A percentile compares a stretch with the other conserved stretches of the same genome.
Conservation (phyloP, 2,113 vertebrate species). For the Dasyornis broadbenti region DNA sequence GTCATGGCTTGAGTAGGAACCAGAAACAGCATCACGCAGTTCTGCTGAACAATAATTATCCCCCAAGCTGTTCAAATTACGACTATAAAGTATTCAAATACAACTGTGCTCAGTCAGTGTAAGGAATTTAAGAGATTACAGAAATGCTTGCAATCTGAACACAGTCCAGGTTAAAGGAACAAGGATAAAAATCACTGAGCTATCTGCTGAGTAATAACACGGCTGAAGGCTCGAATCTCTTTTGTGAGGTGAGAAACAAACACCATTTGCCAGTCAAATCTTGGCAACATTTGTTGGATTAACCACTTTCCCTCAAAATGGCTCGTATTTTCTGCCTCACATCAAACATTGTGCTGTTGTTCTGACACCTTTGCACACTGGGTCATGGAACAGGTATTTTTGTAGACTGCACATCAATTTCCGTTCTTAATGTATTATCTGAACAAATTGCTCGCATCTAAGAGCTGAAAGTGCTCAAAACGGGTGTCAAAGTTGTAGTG, state of each 20-base stretch:
- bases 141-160: background rate
- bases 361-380: background rate
- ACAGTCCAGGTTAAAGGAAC: background rate
- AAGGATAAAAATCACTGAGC: background rate
- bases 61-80: background rate
- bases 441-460: slow-evolving; percentile 31
- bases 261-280: background rate
- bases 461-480: slow-evolving; percentile 47
- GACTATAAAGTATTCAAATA: background rate
- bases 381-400: background rate
- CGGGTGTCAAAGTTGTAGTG: slow-evolving; percentile 46
- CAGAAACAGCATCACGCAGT: background rate
- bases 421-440: background rate
- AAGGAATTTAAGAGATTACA: background rate
- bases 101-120: background rate
- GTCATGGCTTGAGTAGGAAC: background rate
- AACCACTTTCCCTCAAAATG: background rate
- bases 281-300: background rate
- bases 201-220: background rate
- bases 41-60: background rate
- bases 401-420: background rate
- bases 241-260: background rate
- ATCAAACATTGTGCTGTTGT: background rate
- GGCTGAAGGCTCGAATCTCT: background rate
- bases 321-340: background rate